Conservation (phyloP, 2,113 vertebrate species). For the Melanocharis versteri region DNA sequence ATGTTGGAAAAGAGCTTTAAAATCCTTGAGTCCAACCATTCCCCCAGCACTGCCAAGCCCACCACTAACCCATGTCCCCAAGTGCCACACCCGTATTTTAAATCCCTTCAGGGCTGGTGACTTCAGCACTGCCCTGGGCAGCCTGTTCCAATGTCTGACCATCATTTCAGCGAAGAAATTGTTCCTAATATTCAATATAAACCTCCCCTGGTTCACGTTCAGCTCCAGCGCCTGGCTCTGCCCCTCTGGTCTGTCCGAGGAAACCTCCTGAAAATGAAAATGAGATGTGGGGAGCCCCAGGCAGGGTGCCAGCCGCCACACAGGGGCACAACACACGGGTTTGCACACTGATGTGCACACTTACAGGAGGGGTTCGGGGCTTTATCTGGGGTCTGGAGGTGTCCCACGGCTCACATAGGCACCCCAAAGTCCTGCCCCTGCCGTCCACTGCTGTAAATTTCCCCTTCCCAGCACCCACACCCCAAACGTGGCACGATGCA, state of each 20-base stretch:
- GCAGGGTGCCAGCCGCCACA: not conserved
- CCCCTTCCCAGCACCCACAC: not conserved
- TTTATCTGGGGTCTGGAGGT: not conserved
- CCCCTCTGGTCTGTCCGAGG: fast-evolving
- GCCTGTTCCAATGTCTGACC: not conserved
- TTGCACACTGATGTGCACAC: too few relatives aligned
- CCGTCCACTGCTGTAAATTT: fast-evolving
- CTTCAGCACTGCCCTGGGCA: not conserved
- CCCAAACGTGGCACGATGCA: fast-evolving
- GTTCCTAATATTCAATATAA: not conserved
- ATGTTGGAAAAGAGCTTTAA: not conserved
- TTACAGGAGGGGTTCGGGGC: not conserved
- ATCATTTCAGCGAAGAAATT: not conserved
- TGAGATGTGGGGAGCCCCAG: not conserved
- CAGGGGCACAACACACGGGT: not conserved
- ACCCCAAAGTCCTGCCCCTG: not conserved
- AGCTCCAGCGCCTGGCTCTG: not conserved
- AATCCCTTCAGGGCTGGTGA: not conserved
- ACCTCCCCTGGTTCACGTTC: fast-evolving
- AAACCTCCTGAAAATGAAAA: not conserved
- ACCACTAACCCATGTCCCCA: not conserved
- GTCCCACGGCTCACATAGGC: not conserved
- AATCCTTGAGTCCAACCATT: not conserved
- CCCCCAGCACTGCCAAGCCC: not conserved
- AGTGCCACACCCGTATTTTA: not conserved